A percentile compares a stretch with the other conserved stretches of the same genome.
These are phyloP conservation scores for Copidosoma floridanum DNA, from an alignment of 1,140 invertebrate species.

Conservation along the genomic window DNA sequence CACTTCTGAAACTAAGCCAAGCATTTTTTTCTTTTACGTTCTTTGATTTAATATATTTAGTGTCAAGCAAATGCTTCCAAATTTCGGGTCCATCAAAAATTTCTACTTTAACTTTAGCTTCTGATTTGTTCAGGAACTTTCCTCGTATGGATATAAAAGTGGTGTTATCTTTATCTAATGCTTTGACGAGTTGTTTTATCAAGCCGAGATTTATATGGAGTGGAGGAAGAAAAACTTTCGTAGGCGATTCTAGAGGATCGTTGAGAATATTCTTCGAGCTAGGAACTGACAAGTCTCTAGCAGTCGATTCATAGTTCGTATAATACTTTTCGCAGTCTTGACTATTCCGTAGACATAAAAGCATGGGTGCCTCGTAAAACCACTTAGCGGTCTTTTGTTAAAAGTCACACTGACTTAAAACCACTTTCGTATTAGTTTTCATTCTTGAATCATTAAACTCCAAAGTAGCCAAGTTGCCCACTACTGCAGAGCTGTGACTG, in stretches of 20 bases:
- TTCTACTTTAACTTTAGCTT: background rate
- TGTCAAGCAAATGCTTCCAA: background rate
- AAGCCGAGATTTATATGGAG: background rate
- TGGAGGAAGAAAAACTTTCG: background rate
- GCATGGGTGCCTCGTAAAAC: too few species aligned
- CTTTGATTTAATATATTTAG: background rate
- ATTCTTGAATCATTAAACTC: too few species aligned
- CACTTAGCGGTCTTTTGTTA: too few species aligned
- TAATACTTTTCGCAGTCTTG: background rate
- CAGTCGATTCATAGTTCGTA: background rate
- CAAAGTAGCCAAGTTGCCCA: background rate
- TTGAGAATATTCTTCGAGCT: background rate
- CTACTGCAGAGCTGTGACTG: background rate
- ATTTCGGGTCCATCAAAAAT: background rate
- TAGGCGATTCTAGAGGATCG: background rate
- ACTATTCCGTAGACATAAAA: too few species aligned
- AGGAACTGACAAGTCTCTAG: background rate
- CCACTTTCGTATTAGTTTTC: too few species aligned
- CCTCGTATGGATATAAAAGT: background rate
- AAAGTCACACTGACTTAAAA: too few species aligned
- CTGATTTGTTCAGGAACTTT: background rate
- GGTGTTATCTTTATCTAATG: background rate
- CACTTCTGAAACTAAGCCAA: too few species aligned
- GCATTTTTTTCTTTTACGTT: too few species aligned
- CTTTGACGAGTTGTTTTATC: too few species aligned